A percentile compares a stretch with the other conserved stretches of the same genome.
phyloP scores from a whole-genome alignment of 1,140 invertebrate genomes.

The Druon quercuslanigerum region DNA sequence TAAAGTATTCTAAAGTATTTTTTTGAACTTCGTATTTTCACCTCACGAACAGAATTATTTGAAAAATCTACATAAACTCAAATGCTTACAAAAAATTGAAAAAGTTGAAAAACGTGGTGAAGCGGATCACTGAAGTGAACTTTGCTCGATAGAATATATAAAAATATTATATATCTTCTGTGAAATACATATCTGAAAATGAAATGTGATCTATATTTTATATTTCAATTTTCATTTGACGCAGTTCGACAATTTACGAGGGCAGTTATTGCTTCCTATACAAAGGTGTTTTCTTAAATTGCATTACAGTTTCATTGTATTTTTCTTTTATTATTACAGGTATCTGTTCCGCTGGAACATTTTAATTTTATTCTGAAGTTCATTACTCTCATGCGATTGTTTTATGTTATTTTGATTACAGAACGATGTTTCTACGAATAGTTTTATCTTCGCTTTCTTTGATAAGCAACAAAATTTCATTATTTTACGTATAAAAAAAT shows the following conservation, averaged over 20 bases:
- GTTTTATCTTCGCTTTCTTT: no score
- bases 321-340: not conserved
- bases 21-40: no score
- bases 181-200: conserved; percentile 15
- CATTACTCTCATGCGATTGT: no score
- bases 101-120: not conserved
- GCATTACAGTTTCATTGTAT: not conserved
- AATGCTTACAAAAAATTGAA: not conserved
- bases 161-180: conserved; percentile 15
- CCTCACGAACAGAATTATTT: not conserved
- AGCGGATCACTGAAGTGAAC: not conserved
- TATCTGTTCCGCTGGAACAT: not conserved
- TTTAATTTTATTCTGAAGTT: no score
- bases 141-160: not conserved
- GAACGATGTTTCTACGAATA: no score
- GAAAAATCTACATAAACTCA: not conserved
- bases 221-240: conserved; percentile 6
- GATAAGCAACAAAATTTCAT: no score
- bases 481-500: no score
- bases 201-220: conserved; percentile 11
- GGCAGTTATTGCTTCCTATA: not conserved
- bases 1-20: no score
- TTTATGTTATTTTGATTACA: no score
- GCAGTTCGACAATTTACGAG: not conserved
- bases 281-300: not conserved